Percentiles rank a stretch among this genome's conserved stretches.
phyloP scores from a whole-genome alignment of 2,113 vertebrate genomes.

The Myotis brandtii region DNA sequence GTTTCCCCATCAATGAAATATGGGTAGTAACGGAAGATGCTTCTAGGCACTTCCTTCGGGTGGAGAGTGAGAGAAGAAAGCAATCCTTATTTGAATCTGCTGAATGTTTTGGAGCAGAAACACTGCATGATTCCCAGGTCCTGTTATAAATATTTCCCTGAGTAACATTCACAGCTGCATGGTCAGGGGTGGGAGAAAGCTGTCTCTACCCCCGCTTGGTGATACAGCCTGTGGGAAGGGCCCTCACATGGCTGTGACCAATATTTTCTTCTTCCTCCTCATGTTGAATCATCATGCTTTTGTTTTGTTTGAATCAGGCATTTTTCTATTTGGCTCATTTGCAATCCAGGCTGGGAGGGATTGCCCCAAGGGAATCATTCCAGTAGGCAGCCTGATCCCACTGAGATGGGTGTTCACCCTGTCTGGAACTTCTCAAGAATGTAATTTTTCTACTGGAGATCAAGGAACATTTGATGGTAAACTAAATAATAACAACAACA shows the following conservation, averaged over 20 bases:
- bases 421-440: slow-evolving; percentile 40
- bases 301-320: slow-evolving; percentile 27
- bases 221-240: neutral
- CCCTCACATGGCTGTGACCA: neutral
- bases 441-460: slow-evolving; percentile 2
- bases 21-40: neutral
- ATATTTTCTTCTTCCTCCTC: slow-evolving; percentile 7
- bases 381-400: neutral
- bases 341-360: slow-evolving; percentile 21
- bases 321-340: slow-evolving; percentile 53
- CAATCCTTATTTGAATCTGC: neutral
- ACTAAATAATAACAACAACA: neutral
- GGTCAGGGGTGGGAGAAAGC: neutral
- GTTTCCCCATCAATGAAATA: neutral
- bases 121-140: neutral
- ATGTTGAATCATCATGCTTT: slow-evolving; percentile 58
- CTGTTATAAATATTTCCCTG: neutral
- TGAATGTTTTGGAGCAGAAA: neutral
- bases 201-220: neutral
- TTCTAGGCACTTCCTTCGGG: neutral
- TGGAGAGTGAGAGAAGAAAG: neutral
- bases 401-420: neutral
- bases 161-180: slow-evolving; percentile 22
- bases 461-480: neutral
- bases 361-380: neutral